Evolutionary conservation across 2,797 vertebrate genomes (phyloP), one percentile per base, ranked within the genome.

Genomic region (Bradypus variegatus): DNA sequence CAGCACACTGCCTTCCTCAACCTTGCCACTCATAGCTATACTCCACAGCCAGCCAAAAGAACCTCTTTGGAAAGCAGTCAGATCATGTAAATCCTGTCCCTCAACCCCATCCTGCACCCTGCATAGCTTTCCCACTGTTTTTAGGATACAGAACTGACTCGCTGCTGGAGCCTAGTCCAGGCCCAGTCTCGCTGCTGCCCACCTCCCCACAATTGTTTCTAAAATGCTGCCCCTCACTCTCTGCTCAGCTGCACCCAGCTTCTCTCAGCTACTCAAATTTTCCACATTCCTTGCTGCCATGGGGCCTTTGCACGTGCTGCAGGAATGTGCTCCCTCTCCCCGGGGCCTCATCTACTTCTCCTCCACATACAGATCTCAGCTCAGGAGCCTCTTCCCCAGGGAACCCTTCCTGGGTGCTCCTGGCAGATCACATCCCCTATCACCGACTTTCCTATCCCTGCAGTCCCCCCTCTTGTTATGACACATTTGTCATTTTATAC

Each of bases 251-350:
- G n/a, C 25, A 31, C 55, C 85, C 65, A 4, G 9, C 29, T 75
- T 55, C 53, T 67, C 92, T 83, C 13, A 82, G 23, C 41, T 45
- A 41, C 25, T 79, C 62, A 73, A 27, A 65, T n/a, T 45, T 58
- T 6, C 58, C 21, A 23, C 25, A 2, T 5, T 70, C 16, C 45
- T 86, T 79, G 29, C 76, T 83, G 65, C 86, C 58, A 16, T n/a
- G 8, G 79, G 79, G 6, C 86, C 93, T 93, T 95, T 93, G 64
- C 45, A 83, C 11, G 6, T 83, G 83, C 77, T 50, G 50, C 50
- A 50, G 50, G 50, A 64, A 77, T 64, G 19, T 33, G 65, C 58
- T 36, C 6, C 29, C 11, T 38, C 21, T 33, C 29, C 12, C 21
- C 23, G 3, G 1, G 31, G 27, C 41, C 86, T 82, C 13, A 77